phyloP scores from a whole-genome alignment of 2,888 invertebrate genomes.

The Phrixothrix hirtus region DNA sequence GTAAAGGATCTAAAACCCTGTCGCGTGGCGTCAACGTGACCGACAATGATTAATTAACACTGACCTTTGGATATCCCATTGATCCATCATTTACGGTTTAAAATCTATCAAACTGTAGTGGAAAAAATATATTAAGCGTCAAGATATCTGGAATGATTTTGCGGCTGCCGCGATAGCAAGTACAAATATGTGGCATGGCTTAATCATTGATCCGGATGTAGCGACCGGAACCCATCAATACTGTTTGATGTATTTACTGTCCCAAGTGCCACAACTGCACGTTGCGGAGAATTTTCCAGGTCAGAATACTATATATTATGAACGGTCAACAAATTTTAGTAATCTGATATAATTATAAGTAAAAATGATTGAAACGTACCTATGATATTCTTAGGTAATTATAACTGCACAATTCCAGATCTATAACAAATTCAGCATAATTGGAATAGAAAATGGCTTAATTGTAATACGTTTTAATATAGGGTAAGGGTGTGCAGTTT shows the following conservation, averaged over 20 bases:
- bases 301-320: constrained; percentile 25
- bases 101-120: constrained; percentile 27
- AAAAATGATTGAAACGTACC: too few species aligned
- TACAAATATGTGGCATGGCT: constrained; percentile 26
- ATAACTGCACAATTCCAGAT: too few species aligned
- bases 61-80: constrained; percentile 43
- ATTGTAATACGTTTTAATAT: too few species aligned
- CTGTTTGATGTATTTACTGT: constrained; percentile 51
- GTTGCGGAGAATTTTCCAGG: constrained; percentile 23
- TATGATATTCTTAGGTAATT: too few species aligned
- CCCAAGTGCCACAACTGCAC: constrained; percentile 40
- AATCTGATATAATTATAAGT: too few species aligned
- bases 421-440: too few species aligned
- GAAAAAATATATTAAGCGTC: constrained; percentile 2
- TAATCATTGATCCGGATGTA: constrained; percentile 45
- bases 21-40: constrained; percentile 37
- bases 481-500: too few species aligned
- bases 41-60: constrained; percentile 49
- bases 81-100: constrained; percentile 40
- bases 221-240: constrained; percentile 52
- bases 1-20: constrained; percentile 41
- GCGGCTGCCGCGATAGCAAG: constrained; percentile 8
- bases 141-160: not conserved
- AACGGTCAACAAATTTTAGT: constrained; percentile 1
- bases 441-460: too few species aligned